Conservation (phyloP, 2,113 vertebrate genomes). For the Coryphaenoides rupestris region DNA sequence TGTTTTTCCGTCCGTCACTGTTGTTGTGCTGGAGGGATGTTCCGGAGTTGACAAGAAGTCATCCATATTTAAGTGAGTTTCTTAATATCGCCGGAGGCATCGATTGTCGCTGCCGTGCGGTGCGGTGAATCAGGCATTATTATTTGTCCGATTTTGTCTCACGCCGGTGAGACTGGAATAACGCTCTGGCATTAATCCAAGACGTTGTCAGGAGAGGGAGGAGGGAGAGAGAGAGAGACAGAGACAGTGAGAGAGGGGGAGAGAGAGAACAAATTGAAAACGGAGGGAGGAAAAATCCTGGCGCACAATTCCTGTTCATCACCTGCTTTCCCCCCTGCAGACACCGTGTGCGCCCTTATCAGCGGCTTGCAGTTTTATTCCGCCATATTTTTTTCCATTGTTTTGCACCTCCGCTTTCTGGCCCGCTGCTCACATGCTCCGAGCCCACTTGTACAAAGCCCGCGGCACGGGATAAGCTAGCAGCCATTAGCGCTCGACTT, state of each 20-base stretch:
- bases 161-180: slow-evolving; percentile 51
- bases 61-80: slow-evolving; percentile 67
- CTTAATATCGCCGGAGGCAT: slow-evolving; percentile 58
- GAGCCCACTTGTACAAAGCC: slow-evolving; percentile 53
- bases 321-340: slow-evolving; percentile 63
- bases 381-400: slow-evolving; percentile 61
- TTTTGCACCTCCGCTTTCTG: slow-evolving; percentile 55
- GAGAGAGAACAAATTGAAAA: slow-evolving; percentile 69
- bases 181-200: slow-evolving; percentile 67
- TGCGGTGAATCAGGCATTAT: slow-evolving; percentile 39
- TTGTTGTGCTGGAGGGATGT: slow-evolving; percentile 61
- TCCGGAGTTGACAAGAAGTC: slow-evolving; percentile 50
- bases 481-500: slow-evolving; percentile 53
- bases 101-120: slow-evolving; percentile 49
- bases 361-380: slow-evolving; percentile 66
- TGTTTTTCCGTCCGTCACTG: slow-evolving; percentile 43
- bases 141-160: slow-evolving; percentile 46
- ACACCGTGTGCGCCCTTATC: slow-evolving; percentile 67
- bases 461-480: slow-evolving; percentile 47
- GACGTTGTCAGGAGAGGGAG: slow-evolving; percentile 56
- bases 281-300: slow-evolving; percentile 51
- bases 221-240: too few species aligned
- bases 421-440: slow-evolving; percentile 44
- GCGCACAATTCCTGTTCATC: slow-evolving; percentile 72
- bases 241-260: not conserved